phyloP scores from a whole-genome alignment of 2,888 invertebrate species.

The Salticus scenicus region DNA sequence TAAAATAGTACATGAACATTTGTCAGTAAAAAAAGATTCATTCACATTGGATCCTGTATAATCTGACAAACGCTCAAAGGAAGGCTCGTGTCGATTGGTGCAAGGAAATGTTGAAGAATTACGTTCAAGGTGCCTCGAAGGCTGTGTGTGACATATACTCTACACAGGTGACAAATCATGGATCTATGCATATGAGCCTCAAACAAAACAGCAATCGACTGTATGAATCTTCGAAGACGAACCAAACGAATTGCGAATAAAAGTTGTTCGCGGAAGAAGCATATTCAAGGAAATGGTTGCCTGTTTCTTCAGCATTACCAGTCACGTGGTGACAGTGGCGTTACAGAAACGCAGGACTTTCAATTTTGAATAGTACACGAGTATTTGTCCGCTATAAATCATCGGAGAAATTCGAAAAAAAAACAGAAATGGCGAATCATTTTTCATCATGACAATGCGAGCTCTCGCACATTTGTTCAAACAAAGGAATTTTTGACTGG shows the following conservation, averaged over 20 bases:
- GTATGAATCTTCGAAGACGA: background rate
- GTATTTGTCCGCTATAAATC: no score
- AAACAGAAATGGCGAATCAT: no score
- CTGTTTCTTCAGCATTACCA: conserved; percentile 7
- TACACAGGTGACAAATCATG: conserved; percentile 8
- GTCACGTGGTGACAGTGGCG: no score
- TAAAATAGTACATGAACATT: conserved; percentile 1
- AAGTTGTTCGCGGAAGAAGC: conserved; percentile 22
- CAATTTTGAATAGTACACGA: no score
- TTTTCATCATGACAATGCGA: no score
- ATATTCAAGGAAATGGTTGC: conserved; percentile 15
- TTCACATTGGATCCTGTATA: background rate
- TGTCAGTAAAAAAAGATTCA: background rate
- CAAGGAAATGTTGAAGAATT: background rate
- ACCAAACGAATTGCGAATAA: background rate
- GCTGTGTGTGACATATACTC: background rate
- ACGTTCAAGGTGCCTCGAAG: background rate
- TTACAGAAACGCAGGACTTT: no score
- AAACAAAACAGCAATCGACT: conserved; percentile 15
- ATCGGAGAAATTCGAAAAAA: no score
- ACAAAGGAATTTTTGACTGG: no score
- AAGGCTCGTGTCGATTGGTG: conserved; percentile 2
- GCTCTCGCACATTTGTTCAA: no score
- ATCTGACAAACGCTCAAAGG: conserved; percentile 6
- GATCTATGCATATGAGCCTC: conserved; percentile 12